A percentile compares a stretch with the other conserved stretches of the same genome.
Conservation (phyloP, 2,888 invertebrate genomes). For the Agriopis leucophaearia region DNA sequence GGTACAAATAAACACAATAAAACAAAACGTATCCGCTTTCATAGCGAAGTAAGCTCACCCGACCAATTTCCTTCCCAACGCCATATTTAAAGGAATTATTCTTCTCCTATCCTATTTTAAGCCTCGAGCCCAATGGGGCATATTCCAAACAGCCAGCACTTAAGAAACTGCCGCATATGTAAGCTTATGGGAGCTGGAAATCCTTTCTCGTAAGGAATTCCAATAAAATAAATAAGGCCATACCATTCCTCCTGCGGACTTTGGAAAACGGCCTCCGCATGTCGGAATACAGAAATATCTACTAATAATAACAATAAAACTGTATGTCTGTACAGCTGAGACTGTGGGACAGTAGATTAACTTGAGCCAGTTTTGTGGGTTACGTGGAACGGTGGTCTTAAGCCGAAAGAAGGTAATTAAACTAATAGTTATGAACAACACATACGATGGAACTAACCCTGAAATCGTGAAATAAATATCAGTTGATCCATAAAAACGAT, state of each 20-base stretch:
- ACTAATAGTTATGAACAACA: too few relatives aligned
- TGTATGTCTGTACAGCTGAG: constrained; percentile 31
- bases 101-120: constrained; percentile 25
- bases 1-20: not conserved
- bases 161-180: constrained; percentile 41
- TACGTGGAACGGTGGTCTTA: too few relatives aligned
- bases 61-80: constrained; percentile 17
- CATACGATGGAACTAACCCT: too few relatives aligned
- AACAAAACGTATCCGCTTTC: not conserved
- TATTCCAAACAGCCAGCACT: constrained; percentile 29
- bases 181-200: constrained; percentile 31
- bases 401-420: too few relatives aligned
- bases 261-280: constrained; percentile 49
- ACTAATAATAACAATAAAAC: constrained; percentile 48
- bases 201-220: constrained; percentile 50
- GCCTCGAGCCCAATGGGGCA: constrained; percentile 31
- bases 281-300: constrained; percentile 52
- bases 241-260: constrained; percentile 47
- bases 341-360: constrained; percentile 1
- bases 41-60: constrained; percentile 3
- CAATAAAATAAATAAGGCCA: constrained; percentile 61
- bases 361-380: not conserved
- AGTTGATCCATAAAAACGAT: too few relatives aligned
- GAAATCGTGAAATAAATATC: too few relatives aligned
- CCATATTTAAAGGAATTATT: constrained; percentile 22